These are phyloP conservation scores for Antennarius striatus DNA, from an alignment of 2,113 vertebrate species.

Conservation along the genomic window DNA sequence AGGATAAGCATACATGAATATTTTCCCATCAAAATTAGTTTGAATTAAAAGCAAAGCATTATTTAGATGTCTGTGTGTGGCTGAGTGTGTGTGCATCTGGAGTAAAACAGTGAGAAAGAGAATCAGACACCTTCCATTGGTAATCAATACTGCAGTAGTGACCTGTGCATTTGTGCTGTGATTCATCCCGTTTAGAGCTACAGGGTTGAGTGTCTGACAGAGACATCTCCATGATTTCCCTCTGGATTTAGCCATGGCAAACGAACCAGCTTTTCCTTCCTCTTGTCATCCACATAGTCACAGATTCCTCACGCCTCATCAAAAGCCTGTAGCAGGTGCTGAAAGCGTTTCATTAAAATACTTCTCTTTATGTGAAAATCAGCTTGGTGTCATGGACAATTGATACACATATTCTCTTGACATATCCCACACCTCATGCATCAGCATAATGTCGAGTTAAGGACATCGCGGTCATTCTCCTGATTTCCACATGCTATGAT, in stretches of 20 bases:
- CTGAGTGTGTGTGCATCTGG: slow-evolving; percentile 15
- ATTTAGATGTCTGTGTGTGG: slow-evolving; percentile 5
- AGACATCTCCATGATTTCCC: slow-evolving; percentile 70
- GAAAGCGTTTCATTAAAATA: slow-evolving; percentile 27
- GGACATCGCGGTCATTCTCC: slow-evolving; percentile 29
- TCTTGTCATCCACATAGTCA: slow-evolving; percentile 26
- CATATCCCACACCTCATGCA: slow-evolving; percentile 9
- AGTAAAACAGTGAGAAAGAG: slow-evolving; percentile 48
- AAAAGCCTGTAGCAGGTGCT: slow-evolving; percentile 11
- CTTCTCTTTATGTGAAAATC: slow-evolving; percentile 1
- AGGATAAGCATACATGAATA: slow-evolving; percentile 24
- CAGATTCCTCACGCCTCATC: slow-evolving; percentile 18
- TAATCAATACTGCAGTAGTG: slow-evolving; percentile 80
- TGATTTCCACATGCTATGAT: slow-evolving; percentile 36
- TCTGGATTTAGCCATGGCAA: slow-evolving; percentile 35
- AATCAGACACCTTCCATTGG: slow-evolving; percentile 72
- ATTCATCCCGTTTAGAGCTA: slow-evolving; percentile 73
- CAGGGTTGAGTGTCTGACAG: slow-evolving; percentile 56
- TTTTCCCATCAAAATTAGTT: slow-evolving; percentile 26
- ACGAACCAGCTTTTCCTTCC: slow-evolving; percentile 31
- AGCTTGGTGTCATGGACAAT: neutral
- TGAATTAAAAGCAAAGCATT: slow-evolving; percentile 7
- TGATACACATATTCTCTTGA: neutral
- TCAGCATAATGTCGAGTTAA: slow-evolving; percentile 18
- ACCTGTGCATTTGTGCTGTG: slow-evolving; percentile 68